Base-by-base conservation (phyloP, 2,113 vertebrate species). In the Calidris pugnax region DNA sequence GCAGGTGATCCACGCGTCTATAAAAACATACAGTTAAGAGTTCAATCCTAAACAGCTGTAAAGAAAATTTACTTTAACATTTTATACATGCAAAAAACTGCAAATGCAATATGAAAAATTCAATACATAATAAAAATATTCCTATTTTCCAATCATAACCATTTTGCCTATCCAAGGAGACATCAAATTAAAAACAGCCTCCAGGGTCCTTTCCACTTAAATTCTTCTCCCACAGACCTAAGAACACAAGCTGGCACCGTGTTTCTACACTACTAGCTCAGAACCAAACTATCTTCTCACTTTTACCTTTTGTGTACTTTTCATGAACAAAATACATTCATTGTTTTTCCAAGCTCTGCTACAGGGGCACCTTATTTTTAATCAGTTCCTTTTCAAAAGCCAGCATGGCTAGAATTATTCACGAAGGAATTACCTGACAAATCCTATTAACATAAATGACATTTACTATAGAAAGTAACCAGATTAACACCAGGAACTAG, bases 391-490 rank as follows among this genome's bases (percentile, higher is more conserved):
- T 80, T 90, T 53, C 20, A 41, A 32, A 93, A 80, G 64, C 28
- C 26, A 87, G 19, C 67, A 55, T 23, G n/a, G 39, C 43, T 56
- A 87, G 66, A 90, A 90, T 88, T 86, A 93, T 60, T 84, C 48
- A 32, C 37, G 20, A 74, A 89, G 35, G 53, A 90, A 87, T 85
- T 93, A 81, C 80, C 64, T 85, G 76, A 75, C 80, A 94, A 93
- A 95, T 96, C 60, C 69, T 94, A 86, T 78, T 92, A 92, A 78
- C 23, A 48, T 32, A 92, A 90, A 74, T 28, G 39, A 27, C 74
- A 81, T 51, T 88, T 88, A 86, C 73, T 53, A 64, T 30, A 84
- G 68, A 86, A 93, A 92, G 59, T 50, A 90, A 81, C 83, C 41
- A 45, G 56, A 84, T 85, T 56, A 96, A 77, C 89, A 90, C 23